phyloP scores from a whole-genome alignment of 2,888 invertebrate genomes.

The Xestia sexstrigata region DNA sequence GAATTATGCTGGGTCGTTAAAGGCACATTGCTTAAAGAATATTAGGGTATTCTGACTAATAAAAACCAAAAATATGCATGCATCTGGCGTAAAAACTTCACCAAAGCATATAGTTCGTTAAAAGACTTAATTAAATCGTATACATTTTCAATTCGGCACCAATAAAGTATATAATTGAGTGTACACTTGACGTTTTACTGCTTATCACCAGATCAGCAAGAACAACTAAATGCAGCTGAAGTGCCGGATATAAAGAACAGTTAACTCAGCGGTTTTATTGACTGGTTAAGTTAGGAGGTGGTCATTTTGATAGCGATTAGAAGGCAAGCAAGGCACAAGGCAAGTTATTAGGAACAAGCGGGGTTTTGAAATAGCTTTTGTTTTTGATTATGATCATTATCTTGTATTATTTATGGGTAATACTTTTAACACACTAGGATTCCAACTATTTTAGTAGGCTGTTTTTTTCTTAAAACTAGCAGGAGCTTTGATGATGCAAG shows the following conservation, averaged over 20 bases:
- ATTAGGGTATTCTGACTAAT: too few species aligned
- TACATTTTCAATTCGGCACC: constrained; percentile 24
- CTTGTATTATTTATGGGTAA: neutral
- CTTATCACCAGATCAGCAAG: constrained; percentile 56
- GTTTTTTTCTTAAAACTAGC: neutral
- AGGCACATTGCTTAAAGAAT: neutral
- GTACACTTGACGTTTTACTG: constrained; percentile 29
- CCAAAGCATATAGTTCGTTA: constrained; percentile 1
- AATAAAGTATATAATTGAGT: constrained; percentile 50
- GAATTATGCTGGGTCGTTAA: neutral
- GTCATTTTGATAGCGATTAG: constrained; percentile 24
- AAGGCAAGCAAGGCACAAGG: too few species aligned
- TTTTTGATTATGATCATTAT: neutral
- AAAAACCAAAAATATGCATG: neutral
- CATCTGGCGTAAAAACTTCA: neutral
- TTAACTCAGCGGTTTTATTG: constrained; percentile 65
- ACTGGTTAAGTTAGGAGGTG: constrained; percentile 27
- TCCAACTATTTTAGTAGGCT: neutral
- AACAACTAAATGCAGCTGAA: constrained; percentile 51
- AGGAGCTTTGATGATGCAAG: neutral
- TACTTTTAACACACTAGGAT: neutral
- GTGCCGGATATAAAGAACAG: constrained; percentile 64
- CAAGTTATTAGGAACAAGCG: neutral
- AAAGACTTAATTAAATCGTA: constrained; percentile 35
- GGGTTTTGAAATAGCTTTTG: neutral